Base-by-base conservation (phyloP, 2,797 vertebrate genomes). In the Scolopax bukidnonensis region DNA sequence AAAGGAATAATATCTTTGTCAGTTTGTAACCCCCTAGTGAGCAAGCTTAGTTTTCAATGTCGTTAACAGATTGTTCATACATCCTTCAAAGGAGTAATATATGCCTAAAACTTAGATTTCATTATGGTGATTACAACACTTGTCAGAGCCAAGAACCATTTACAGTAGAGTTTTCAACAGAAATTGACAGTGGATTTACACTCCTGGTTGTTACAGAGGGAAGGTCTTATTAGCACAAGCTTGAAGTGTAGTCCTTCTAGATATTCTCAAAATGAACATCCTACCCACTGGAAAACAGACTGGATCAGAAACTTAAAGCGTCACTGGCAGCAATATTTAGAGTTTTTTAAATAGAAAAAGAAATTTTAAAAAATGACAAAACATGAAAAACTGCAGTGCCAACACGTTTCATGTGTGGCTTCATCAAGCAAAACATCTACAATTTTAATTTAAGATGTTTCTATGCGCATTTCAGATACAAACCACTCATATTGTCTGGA, bases 261-360 rank as follows among this genome's bases (percentile, higher is more conserved):
- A 10, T 27, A 27, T 63, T 77, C 85, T 89, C 10, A 27, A 85
- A 36, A 81, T 27, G 17, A 76, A 41, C 30, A 57, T 33, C 19
- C 48, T 85, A 61, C 16, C 36, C 19, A 11, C 32, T 32, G 24
- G 24, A 78, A 81, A 88, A 56, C 33, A 68, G 10, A 12, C 3
- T 78, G 9, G 28, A 43, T 11, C 28, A 15, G 24, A 69, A 85
- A 74, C 11, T 30, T n/a, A 45, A 43, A 71, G 36, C 71, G 59
- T 64, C 41, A 51, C 12, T 43, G 5, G 9, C 4, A 83, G 25
- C n/a, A 51, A 47, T n/a, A 28, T 28, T 59, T 47, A 41, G 9
- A 0, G 0, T 8, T 47, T 47, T 67, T 45, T 0, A 30, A 85
- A 17, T 16, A 64, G 3, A 64, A 73, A 48, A 47, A 20, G 10